These are phyloP conservation scores for Hydrocynus forskahlii DNA, from an alignment of 2,797 vertebrate genomes.

Conservation along the genomic window DNA sequence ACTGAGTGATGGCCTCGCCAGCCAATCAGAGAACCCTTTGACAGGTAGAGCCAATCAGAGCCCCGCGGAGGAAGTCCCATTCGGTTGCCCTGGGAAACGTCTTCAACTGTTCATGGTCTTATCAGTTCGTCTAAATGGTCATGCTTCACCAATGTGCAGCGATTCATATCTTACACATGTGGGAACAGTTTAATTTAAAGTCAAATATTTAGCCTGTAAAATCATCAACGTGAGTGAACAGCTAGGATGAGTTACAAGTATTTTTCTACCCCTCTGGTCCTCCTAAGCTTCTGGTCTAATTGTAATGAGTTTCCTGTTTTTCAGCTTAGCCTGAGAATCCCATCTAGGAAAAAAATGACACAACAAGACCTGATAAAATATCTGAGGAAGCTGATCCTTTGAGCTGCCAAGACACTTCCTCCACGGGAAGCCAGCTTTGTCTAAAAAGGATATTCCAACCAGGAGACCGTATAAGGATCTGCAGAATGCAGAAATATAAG, in stretches of 20 bases:
- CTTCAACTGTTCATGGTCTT: background rate
- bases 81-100: constrained; percentile 53
- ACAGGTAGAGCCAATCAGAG: constrained; percentile 43
- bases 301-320: constrained; percentile 72
- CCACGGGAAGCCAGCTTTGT: constrained; percentile 58
- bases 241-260: background rate
- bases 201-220: background rate
- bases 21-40: constrained; percentile 39
- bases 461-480: constrained; percentile 26
- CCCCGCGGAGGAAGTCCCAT: background rate
- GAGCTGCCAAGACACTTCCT: constrained; percentile 73
- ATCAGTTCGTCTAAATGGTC: background rate
- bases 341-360: constrained; percentile 71
- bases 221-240: background rate
- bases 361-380: constrained; percentile 60
- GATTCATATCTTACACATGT: background rate
- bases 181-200: background rate
- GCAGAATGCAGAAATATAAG: constrained; percentile 36
- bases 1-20: constrained; percentile 28
- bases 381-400: constrained; percentile 74
- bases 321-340: constrained; percentile 56
- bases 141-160: background rate
- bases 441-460: constrained; percentile 61
- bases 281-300: background rate
- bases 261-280: background rate